Conservation (phyloP, 2,888 invertebrate genomes). For the Clunio marinus region DNA sequence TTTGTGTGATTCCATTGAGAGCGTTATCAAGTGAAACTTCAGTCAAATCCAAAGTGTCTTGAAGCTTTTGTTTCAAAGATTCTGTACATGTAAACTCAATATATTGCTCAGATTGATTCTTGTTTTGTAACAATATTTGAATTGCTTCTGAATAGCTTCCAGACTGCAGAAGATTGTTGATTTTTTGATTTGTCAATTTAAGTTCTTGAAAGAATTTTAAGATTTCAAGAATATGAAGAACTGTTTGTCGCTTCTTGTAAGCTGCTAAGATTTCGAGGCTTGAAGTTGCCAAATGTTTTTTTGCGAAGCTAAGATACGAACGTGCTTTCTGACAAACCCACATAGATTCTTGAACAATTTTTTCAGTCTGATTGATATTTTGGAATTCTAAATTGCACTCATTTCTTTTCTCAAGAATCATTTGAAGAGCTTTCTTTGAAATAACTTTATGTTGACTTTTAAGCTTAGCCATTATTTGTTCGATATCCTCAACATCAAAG, state of each 20-base stretch:
- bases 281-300: slow-evolving; percentile 76
- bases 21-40: slow-evolving; percentile 88
- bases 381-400: slow-evolving; percentile 82
- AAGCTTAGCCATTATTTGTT: slow-evolving; percentile 47
- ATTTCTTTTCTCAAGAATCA: slow-evolving; percentile 87
- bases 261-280: slow-evolving; percentile 88
- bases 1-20: slow-evolving; percentile 63
- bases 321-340: slow-evolving; percentile 69
- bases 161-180: slow-evolving; percentile 73
- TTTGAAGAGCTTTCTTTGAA: slow-evolving; percentile 86
- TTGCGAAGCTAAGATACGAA: slow-evolving; percentile 67
- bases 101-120: slow-evolving; percentile 76
- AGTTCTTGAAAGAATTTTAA: slow-evolving; percentile 75
- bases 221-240: slow-evolving; percentile 73
- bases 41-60: slow-evolving; percentile 85
- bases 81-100: slow-evolving; percentile 89
- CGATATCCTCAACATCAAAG: slow-evolving; percentile 47
- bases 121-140: slow-evolving; percentile 80
- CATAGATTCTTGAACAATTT: slow-evolving; percentile 64
- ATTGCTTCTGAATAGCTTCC: slow-evolving; percentile 89
- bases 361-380: slow-evolving; percentile 67
- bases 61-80: slow-evolving; percentile 77
- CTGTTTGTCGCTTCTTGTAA: slow-evolving; percentile 80
- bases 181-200: slow-evolving; percentile 78
- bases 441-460: slow-evolving; percentile 61